Percentiles rank a stretch among this genome's conserved stretches.
Evolutionary conservation across 1,140 invertebrate species (phyloP).

Genomic region (Hetaerina americana): DNA sequence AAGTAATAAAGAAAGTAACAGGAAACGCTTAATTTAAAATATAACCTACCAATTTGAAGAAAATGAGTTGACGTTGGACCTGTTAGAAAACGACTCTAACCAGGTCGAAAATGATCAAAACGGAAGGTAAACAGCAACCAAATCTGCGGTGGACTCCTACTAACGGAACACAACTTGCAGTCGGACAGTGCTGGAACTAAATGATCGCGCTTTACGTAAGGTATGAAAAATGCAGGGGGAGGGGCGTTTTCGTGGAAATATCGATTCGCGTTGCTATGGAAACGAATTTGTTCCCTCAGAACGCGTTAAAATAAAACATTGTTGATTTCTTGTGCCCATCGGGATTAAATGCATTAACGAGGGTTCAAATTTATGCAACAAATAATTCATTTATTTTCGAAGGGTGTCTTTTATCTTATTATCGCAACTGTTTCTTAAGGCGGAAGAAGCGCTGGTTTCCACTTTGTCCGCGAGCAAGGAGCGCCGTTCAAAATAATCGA

Average conservation of each 20-base stretch:
- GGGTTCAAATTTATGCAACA: no score
- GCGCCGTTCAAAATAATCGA: background rate
- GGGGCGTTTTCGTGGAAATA: no score
- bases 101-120: background rate
- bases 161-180: slow-evolving; percentile 26
- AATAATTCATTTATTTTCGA: no score
- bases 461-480: background rate
- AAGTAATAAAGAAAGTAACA: background rate
- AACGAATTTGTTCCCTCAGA: no score
- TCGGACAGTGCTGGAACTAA: slow-evolving; percentile 41
- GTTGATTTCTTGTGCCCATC: no score
- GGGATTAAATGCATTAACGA: no score
- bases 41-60: background rate
- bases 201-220: slow-evolving; percentile 24
- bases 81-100: background rate
- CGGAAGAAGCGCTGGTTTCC: background rate
- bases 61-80: background rate
- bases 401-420: no score
- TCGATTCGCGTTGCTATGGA: no score
- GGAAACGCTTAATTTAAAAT: background rate
- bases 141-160: slow-evolving; percentile 21
- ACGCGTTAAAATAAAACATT: no score
- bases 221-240: no score
- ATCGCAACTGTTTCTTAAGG: background rate
- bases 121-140: slow-evolving; percentile 12